phyloP scores from a whole-genome alignment of 2,797 vertebrate species.

The Microcaecilia unicolor region DNA sequence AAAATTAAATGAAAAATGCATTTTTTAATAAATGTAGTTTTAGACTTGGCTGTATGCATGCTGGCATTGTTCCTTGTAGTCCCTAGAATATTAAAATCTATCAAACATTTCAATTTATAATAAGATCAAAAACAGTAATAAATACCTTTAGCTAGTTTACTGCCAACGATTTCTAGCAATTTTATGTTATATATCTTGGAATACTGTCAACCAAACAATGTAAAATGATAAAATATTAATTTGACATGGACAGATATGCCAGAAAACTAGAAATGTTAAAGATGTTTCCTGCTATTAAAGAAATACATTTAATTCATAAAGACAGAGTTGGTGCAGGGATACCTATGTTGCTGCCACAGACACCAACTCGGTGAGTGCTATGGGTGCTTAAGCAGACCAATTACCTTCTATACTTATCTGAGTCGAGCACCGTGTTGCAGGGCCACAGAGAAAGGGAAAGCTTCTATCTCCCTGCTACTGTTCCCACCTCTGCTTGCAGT shows the following conservation, averaged over 20 bases:
- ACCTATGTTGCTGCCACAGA: too few relatives aligned
- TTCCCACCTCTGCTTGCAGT: too few relatives aligned
- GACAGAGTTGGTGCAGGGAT: not conserved
- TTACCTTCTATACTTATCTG: too few relatives aligned
- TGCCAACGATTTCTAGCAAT: conserved; percentile 20
- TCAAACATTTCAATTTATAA: conserved; percentile 30
- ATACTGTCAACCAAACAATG: conserved; percentile 4
- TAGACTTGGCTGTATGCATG: conserved; percentile 11
- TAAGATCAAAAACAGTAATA: conserved; percentile 32
- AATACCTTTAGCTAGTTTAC: conserved; percentile 19
- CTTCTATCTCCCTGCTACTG: too few relatives aligned
- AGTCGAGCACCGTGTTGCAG: too few relatives aligned
- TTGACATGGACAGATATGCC: not conserved
- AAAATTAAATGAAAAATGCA: conserved; percentile 9
- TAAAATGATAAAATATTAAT: not conserved
- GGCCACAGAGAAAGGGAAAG: too few relatives aligned
- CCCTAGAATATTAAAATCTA: conserved; percentile 16
- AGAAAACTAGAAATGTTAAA: not conserved
- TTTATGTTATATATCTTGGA: conserved; percentile 14
- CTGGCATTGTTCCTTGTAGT: conserved; percentile 12
- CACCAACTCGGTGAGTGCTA: too few relatives aligned
- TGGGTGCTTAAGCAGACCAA: too few relatives aligned
- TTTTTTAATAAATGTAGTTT: conserved; percentile 21
- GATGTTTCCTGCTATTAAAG: too few relatives aligned
- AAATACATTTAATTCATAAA: not conserved